phyloP scores from a whole-genome alignment of 2,797 vertebrate species.

The Champsocephalus esox region DNA sequence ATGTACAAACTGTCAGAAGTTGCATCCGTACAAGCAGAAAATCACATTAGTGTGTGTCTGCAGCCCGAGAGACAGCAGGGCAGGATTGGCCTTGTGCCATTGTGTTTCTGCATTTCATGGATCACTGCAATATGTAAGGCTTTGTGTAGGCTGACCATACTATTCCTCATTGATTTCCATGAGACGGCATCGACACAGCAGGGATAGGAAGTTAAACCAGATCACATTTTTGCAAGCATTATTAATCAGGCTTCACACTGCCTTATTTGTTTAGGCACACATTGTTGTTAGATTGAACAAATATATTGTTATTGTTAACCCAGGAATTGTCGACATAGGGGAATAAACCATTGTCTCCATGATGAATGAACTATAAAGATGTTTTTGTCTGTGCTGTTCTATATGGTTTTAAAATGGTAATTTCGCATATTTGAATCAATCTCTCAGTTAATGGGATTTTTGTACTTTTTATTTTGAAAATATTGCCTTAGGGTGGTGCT shows the following conservation, averaged over 20 bases:
- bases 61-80: not conserved
- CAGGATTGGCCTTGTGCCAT: not conserved
- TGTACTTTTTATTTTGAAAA: not conserved
- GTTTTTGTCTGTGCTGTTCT: not conserved
- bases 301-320: not conserved
- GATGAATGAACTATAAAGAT: not conserved
- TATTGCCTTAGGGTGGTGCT: not conserved
- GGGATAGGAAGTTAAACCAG: not conserved
- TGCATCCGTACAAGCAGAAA: not conserved
- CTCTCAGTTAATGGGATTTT: not conserved
- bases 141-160: not conserved
- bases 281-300: not conserved
- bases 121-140: not conserved
- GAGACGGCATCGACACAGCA: not conserved
- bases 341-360: not conserved
- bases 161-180: slow-evolving; percentile 1
- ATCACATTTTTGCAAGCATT: not conserved
- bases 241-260: not conserved
- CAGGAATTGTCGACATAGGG: not conserved
- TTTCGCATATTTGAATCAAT: not conserved
- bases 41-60: not conserved
- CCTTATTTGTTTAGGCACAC: not conserved
- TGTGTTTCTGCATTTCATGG: not conserved
- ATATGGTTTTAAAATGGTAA: not conserved
- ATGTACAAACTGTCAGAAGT: not conserved